phyloP scores from a whole-genome alignment of 2,797 vertebrate genomes.

The Pampus argenteus region DNA sequence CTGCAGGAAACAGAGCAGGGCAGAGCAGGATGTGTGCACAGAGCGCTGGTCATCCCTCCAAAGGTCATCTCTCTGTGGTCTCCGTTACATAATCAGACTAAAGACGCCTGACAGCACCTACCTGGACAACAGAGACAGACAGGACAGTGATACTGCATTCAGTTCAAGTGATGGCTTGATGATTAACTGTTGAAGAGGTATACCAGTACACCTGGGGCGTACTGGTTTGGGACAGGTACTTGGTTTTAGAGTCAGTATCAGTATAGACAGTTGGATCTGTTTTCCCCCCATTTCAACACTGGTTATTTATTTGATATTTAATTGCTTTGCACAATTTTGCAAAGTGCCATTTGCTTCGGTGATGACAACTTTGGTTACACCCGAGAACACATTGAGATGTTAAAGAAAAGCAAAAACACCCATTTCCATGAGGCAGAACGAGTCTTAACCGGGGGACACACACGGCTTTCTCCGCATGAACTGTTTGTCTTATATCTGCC shows the following conservation, averaged over 20 bases:
- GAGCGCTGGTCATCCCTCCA: slow-evolving; percentile 50
- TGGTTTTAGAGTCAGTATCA: not conserved
- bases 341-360: slow-evolving; percentile 33
- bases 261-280: not conserved
- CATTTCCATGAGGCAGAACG: slow-evolving; percentile 37
- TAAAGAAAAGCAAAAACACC: slow-evolving; percentile 60
- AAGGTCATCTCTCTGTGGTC: slow-evolving; percentile 66
- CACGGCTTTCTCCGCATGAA: slow-evolving; percentile 56
- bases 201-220: too few species aligned
- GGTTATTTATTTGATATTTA: slow-evolving; percentile 25
- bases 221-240: not conserved
- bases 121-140: slow-evolving; percentile 50
- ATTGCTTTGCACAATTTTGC: slow-evolving; percentile 18
- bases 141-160: slow-evolving; percentile 6
- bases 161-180: not conserved
- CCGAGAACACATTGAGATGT: slow-evolving; percentile 41
- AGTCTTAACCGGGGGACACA: slow-evolving; percentile 44
- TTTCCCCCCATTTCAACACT: not conserved
- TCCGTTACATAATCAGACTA: slow-evolving; percentile 66
- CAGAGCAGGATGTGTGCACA: slow-evolving; percentile 76
- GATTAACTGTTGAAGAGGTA: too few species aligned
- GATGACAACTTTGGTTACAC: slow-evolving; percentile 47
- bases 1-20: slow-evolving; percentile 78
- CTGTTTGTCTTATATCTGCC: slow-evolving; percentile 58
- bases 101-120: slow-evolving; percentile 46